Percentiles rank a stretch among this genome's conserved stretches.
phyloP scores from a whole-genome alignment of 2,113 vertebrate species.

The rat (Rattus norvegicus) region GRCr8 NC_086021.1:108919501-108920000 shows the following conservation, averaged over 20 bases:
- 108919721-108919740: background rate
- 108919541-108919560: background rate
- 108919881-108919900: background rate
- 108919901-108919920: background rate
- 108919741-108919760: background rate
- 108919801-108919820: background rate
- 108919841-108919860: background rate
- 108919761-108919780: background rate
- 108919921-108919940: background rate
- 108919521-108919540: background rate
- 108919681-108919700: background rate
- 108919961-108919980: background rate
- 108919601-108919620: background rate
- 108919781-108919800: background rate
- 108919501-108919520: background rate
- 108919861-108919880: background rate
- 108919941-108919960: background rate
- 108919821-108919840: background rate
- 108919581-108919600: background rate
- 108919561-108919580: background rate
- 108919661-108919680: background rate
- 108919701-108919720: rapidly evolving
- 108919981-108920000: background rate
- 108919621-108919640: rapidly evolving
- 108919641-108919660: background rate